Percentiles rank a stretch among this genome's conserved stretches.
Evolutionary conservation across 1,140 invertebrate genomes (phyloP).

Genomic region (Lerema accius): DNA sequence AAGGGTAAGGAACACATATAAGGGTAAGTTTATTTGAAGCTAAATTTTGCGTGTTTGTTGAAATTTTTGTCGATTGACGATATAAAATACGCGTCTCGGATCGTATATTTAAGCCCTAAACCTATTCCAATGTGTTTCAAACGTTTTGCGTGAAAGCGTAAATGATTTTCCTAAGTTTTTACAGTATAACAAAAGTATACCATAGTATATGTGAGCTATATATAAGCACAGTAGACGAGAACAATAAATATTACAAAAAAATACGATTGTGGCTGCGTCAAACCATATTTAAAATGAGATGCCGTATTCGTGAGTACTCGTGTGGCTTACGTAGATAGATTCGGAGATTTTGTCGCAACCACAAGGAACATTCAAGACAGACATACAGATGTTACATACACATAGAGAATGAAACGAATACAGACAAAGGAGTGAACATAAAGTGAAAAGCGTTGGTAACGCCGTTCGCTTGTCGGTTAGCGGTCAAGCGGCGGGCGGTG

Average conservation of each 20-base stretch:
- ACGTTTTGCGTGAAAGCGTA: conserved; percentile 82
- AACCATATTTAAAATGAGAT: conserved; percentile 47
- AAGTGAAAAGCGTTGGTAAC: conserved; percentile 76
- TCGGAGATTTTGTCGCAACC: conserved; percentile 67
- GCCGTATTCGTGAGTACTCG: conserved; percentile 37
- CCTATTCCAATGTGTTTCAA: conserved; percentile 71
- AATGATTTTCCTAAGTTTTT: conserved; percentile 81
- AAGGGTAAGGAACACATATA: conserved; percentile 84
- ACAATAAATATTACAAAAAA: conserved; percentile 81
- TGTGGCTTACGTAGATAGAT: conserved; percentile 42
- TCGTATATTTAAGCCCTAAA: conserved; percentile 71
- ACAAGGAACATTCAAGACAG: conserved; percentile 82
- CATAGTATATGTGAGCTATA: conserved; percentile 78
- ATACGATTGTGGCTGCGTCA: conserved; percentile 70
- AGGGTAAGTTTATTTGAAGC: conserved; percentile 81
- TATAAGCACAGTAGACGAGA: conserved; percentile 83
- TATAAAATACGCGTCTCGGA: conserved; percentile 69
- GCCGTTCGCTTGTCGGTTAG: conserved; percentile 63
- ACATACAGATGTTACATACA: conserved; percentile 85
- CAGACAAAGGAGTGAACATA: conserved; percentile 80
- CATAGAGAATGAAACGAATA: conserved; percentile 83
- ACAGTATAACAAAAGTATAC: conserved; percentile 72
- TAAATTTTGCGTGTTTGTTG: conserved; percentile 80
- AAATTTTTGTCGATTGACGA: conserved; percentile 74
- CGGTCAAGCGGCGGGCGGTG: conserved; percentile 64